Percentiles rank a stretch among this genome's conserved stretches.
phyloP scores from a whole-genome alignment of 2,113 vertebrate species.

The Argyrosomus japonicus region DNA sequence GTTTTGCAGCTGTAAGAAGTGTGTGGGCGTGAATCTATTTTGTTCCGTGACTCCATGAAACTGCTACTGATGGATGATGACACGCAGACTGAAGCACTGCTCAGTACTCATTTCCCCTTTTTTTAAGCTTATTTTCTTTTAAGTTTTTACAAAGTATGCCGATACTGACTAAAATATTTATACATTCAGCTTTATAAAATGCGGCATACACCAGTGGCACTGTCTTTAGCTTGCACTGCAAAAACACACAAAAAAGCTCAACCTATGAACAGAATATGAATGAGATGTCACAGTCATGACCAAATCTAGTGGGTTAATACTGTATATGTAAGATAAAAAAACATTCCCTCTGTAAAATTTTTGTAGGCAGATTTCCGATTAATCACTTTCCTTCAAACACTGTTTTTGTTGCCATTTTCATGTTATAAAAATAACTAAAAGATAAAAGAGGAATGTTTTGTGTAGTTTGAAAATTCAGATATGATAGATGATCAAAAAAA shows the following conservation, averaged over 20 bases:
- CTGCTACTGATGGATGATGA: slow-evolving; percentile 22
- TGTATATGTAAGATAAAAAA: not conserved
- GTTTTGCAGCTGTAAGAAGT: slow-evolving; percentile 42
- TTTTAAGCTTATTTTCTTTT: not conserved
- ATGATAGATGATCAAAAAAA: not conserved
- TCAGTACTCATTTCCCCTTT: not conserved
- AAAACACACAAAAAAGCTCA: not conserved
- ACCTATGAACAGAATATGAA: not conserved
- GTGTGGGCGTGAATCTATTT: slow-evolving; percentile 36
- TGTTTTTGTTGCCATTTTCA: not conserved
- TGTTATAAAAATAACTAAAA: not conserved
- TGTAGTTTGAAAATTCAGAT: not conserved
- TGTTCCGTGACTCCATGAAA: slow-evolving; percentile 14
- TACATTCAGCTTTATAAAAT: not conserved
- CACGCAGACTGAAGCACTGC: not conserved
- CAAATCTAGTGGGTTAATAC: no score
- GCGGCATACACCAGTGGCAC: not conserved
- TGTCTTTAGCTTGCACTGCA: not conserved
- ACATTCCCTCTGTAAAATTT: not conserved
- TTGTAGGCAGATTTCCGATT: not conserved
- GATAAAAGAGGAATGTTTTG: not conserved
- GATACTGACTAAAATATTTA: not conserved
- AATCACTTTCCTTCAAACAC: not conserved
- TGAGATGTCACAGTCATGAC: not conserved
- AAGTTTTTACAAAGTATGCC: not conserved